These are phyloP conservation scores for Amphibalanus amphitrite DNA, from an alignment of 1,140 invertebrate species.

Conservation along the genomic window DNA sequence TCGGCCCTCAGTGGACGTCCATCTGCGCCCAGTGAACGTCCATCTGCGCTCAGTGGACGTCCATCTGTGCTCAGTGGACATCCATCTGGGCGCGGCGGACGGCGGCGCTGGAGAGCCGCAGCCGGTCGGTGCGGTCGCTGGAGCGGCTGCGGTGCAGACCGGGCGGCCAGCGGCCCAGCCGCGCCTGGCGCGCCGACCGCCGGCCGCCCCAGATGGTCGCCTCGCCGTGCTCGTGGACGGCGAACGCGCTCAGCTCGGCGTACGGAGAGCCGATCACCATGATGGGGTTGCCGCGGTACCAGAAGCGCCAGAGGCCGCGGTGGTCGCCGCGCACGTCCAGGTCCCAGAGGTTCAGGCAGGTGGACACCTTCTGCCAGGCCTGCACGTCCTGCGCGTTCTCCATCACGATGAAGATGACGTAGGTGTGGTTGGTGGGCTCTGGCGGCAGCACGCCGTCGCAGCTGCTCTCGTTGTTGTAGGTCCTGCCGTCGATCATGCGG, in stretches of 20 bases:
- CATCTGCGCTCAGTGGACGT: no score
- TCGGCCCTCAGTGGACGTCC: no score
- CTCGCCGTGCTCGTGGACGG: background rate
- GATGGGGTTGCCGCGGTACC: slow-evolving; percentile 33
- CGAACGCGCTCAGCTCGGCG: slow-evolving; percentile 21
- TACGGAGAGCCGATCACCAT: slow-evolving; percentile 38
- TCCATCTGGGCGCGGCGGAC: no score
- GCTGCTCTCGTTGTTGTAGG: slow-evolving; percentile 31
- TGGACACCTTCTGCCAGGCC: slow-evolving; percentile 40
- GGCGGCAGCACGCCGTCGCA: background rate
- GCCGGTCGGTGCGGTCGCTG: background rate
- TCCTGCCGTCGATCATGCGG: slow-evolving; percentile 33
- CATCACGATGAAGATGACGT: slow-evolving; percentile 40
- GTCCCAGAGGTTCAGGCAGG: slow-evolving; percentile 47
- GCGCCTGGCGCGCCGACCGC: background rate
- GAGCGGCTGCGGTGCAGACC: background rate
- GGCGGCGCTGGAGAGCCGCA: background rate
- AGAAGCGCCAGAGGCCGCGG: slow-evolving; percentile 41
- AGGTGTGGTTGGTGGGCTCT: slow-evolving; percentile 23
- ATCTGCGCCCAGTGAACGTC: no score
- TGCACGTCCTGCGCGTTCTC: slow-evolving; percentile 31
- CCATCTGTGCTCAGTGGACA: no score
- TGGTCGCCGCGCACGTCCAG: slow-evolving; percentile 45
- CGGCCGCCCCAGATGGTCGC: background rate
- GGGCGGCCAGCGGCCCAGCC: background rate